These are phyloP conservation scores for Melanophora roralis DNA, from an alignment of 2,888 invertebrate species.

Conservation along the genomic window DNA sequence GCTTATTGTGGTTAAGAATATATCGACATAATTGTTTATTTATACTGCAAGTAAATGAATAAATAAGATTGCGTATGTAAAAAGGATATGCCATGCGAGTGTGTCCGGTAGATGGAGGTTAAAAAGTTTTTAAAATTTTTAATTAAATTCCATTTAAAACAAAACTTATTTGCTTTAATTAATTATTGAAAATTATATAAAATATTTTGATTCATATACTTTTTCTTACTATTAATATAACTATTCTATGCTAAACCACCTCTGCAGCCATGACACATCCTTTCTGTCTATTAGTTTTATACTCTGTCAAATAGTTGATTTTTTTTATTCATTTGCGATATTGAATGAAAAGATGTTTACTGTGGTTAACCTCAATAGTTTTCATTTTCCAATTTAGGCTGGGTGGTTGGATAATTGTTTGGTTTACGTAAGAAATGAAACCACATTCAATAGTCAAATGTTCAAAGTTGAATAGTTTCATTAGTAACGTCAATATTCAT, in stretches of 20 bases:
- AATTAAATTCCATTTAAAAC: constrained; percentile 37
- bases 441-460: neutral
- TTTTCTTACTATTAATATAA: neutral
- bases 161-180: neutral
- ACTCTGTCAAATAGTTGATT: constrained; percentile 34
- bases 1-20: constrained; percentile 51
- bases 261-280: neutral
- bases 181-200: too few species aligned
- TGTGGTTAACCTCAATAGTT: constrained; percentile 46
- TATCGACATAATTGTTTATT: neutral
- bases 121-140: constrained; percentile 43
- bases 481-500: constrained; percentile 58
- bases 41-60: constrained; percentile 1
- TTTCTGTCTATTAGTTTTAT: constrained; percentile 34
- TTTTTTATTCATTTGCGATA: constrained; percentile 7
- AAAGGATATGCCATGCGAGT: neutral
- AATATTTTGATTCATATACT: neutral
- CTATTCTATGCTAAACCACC: neutral
- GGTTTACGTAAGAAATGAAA: neutral
- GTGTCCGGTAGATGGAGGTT: neutral
- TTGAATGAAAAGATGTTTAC: constrained; percentile 8
- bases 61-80: neutral
- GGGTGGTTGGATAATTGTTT: neutral
- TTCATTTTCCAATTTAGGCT: neutral
- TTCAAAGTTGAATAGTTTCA: constrained; percentile 47